Base-by-base conservation (phyloP, 2,888 invertebrate species). In the Callimorpha dominula region DNA sequence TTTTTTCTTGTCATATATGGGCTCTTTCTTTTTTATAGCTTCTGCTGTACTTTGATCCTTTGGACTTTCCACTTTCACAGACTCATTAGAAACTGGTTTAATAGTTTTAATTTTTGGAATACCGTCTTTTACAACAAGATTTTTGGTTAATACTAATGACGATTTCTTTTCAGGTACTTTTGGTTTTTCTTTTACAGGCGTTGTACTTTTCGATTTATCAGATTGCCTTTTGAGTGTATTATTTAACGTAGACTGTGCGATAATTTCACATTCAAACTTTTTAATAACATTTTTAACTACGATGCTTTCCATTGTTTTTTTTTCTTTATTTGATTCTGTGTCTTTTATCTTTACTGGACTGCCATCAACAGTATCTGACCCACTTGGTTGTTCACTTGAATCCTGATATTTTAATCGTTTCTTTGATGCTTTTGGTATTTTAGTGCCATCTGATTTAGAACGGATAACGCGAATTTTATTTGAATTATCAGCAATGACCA, bases 141-240 rank as follows among this genome's bases (percentile, higher is more conserved):
- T 96, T 89, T 96, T 96, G 65, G 96, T 95, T 92, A 96, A 90
- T 49, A 94, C 91, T 92, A 96, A 83, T 81, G 95, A 93, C 81
- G 96, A 94, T 90, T 96, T 96, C 86, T 96, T 96, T 91, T 96
- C 96, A 91, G 96, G 96, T 92, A 96, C 94, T 94, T 96, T 96
- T 65, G 96, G 96, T 93, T 96, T 96, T 88, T 95, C 94, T 91
- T 92, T 95, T 73, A 87, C 57, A 69, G 86, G 85, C 64, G 84
- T 85, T 87, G 87, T 88, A 89, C 84, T 91, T 87, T 89, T 90
- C 54, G 78, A 81, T 86, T 87, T 89, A 75, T 90, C 95, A 74
- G 93, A 91, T 82, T 94, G 92, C 87, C 88, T 94, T 81, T 95
- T 96, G 81, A 94, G 82, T 74, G 92, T 90, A 76, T 86, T 89